Conservation (phyloP, 1,140 invertebrate genomes). For the Hycleus phaleratus region DNA sequence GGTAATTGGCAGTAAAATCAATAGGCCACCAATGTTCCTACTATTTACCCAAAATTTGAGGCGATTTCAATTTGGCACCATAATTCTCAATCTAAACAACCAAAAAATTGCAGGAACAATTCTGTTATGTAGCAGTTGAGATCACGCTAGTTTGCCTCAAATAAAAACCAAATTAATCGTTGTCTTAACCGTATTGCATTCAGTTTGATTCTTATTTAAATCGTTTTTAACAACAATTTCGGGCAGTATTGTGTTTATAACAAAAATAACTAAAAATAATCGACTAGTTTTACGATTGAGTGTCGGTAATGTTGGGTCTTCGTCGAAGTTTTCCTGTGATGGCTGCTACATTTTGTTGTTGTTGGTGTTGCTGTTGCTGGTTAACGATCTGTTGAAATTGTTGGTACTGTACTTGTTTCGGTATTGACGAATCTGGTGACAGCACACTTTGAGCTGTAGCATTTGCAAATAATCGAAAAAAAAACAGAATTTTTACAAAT, state of each 20-base stretch:
- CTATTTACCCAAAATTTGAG: neutral
- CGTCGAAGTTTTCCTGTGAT: slow-evolving; percentile 17
- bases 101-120: neutral
- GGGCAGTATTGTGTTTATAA: neutral
- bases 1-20: slow-evolving; percentile 5
- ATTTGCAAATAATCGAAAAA: slow-evolving; percentile 9
- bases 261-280: neutral
- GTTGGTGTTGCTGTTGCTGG: slow-evolving; percentile 13
- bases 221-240: neutral
- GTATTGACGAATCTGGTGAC: slow-evolving; percentile 11
- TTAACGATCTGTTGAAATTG: slow-evolving; percentile 5
- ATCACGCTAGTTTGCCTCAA: neutral
- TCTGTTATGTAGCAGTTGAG: neutral
- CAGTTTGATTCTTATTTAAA: slow-evolving; percentile 18
- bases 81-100: neutral
- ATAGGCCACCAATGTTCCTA: slow-evolving; percentile 8
- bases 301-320: slow-evolving; percentile 16
- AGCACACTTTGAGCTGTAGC: slow-evolving; percentile 5
- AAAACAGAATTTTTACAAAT: slow-evolving; percentile 7
- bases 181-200: neutral
- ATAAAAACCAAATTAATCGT: neutral
- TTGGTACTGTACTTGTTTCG: slow-evolving; percentile 20
- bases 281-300: slow-evolving; percentile 18
- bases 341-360: slow-evolving; percentile 11
- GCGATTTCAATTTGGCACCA: slow-evolving; percentile 12